These are phyloP conservation scores for Lepidochrysops patricia DNA, from an alignment of 2,888 invertebrate genomes.

Conservation along the genomic window DNA sequence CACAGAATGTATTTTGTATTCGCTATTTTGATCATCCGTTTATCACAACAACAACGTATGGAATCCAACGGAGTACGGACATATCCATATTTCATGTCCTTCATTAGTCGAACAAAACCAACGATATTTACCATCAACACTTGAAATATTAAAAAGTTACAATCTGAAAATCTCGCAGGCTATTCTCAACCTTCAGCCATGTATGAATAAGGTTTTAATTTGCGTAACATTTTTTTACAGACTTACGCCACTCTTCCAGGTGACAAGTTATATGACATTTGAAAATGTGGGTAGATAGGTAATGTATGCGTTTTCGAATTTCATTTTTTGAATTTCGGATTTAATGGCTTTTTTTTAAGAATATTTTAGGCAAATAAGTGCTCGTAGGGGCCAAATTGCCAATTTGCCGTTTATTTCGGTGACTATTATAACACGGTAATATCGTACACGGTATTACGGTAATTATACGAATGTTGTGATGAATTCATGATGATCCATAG, in stretches of 20 bases:
- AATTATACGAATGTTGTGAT: no score
- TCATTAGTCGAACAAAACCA: conserved; percentile 67
- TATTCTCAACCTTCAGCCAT: not conserved
- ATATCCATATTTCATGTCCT: conserved; percentile 35
- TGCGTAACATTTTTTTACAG: not conserved
- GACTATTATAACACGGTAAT: no score
- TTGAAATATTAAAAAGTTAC: conserved; percentile 27
- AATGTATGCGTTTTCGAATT: conserved; percentile 36
- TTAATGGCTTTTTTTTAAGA: not conserved
- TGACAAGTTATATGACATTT: conserved; percentile 65
- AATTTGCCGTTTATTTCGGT: no score
- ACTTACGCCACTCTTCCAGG: conserved; percentile 29
- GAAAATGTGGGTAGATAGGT: conserved; percentile 39
- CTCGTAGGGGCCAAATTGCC: not conserved
- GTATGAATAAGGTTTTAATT: conserved; percentile 17
- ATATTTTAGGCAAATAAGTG: not conserved
- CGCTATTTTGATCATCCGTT: conserved; percentile 3
- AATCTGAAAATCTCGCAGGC: conserved; percentile 21
- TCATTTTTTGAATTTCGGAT: conserved; percentile 40
- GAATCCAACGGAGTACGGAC: conserved; percentile 21
- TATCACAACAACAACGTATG: conserved; percentile 18
- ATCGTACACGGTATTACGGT: no score
- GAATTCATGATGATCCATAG: no score
- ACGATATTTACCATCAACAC: conserved; percentile 57
- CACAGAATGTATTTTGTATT: no score